phyloP scores from a whole-genome alignment of 1,140 invertebrate genomes.

The Drosophila baimaii region DNA sequence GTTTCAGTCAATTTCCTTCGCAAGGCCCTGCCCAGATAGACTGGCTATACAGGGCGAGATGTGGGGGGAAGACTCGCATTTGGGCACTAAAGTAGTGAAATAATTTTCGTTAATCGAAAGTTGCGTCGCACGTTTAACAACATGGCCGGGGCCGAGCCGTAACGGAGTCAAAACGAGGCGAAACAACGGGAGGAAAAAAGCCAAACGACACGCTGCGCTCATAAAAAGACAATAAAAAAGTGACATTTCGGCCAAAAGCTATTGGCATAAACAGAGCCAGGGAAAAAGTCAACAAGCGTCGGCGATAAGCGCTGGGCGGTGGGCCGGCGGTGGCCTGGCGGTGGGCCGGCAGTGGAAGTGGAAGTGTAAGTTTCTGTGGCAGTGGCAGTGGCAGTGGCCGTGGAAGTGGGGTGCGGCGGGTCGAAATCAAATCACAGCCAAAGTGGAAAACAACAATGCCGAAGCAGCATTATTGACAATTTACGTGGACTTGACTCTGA shows the following conservation, averaged over 20 bases:
- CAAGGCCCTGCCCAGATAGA: background rate
- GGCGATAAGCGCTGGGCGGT: constrained; percentile 20
- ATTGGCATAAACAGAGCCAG: constrained; percentile 57
- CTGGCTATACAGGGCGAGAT: background rate
- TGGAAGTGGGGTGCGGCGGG: constrained; percentile 25
- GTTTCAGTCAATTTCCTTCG: constrained; percentile 31
- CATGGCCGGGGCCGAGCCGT: constrained; percentile 32
- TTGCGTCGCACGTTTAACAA: constrained; percentile 77
- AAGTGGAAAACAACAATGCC: constrained; percentile 71
- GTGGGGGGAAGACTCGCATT: constrained; percentile 29
- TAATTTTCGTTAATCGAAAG: constrained; percentile 82
- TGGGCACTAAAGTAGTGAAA: constrained; percentile 76
- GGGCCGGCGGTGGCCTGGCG: background rate
- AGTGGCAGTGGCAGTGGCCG: background rate
- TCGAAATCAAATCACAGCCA: constrained; percentile 71
- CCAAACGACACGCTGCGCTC: constrained; percentile 73
- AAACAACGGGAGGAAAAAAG: constrained; percentile 47
- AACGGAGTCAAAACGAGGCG: constrained; percentile 22
- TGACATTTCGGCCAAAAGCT: constrained; percentile 78
- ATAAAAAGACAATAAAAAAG: constrained; percentile 82
- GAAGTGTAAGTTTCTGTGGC: background rate
- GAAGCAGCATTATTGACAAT: constrained; percentile 73
- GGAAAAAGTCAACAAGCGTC: constrained; percentile 38
- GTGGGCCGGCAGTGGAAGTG: constrained; percentile 6
- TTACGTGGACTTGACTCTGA: constrained; percentile 54